A percentile compares a stretch with the other conserved stretches of the same genome.
Conservation (phyloP, 2,888 invertebrate genomes). For the Dermolepida albohirtum region DNA sequence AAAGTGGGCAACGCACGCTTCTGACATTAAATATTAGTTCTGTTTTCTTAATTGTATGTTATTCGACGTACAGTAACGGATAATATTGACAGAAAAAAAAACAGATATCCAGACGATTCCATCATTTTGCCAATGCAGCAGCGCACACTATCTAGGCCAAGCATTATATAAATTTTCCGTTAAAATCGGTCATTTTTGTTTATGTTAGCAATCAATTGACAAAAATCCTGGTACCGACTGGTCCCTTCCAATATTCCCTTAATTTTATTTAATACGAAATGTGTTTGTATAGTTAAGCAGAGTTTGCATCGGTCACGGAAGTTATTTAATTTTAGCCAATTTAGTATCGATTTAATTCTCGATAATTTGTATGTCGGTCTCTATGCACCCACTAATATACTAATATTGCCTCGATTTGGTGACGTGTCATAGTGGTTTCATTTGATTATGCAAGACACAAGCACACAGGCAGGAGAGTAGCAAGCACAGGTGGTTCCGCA, state of each 20-base stretch:
- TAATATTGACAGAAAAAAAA: too few species aligned
- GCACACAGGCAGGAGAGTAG: too few species aligned
- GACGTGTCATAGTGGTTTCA: slow-evolving; percentile 18
- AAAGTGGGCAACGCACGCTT: too few species aligned
- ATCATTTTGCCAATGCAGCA: too few species aligned
- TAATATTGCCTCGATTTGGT: background rate
- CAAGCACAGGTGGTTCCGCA: slow-evolving; percentile 24
- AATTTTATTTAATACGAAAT: background rate
- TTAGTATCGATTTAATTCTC: slow-evolving; percentile 27
- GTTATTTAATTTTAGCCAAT: slow-evolving; percentile 26
- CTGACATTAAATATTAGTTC: too few species aligned
- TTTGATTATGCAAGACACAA: slow-evolving; percentile 8
- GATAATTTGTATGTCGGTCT: slow-evolving; percentile 9
- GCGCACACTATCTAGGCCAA: too few species aligned
- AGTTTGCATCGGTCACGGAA: slow-evolving; percentile 15
- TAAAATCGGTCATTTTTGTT: too few species aligned
- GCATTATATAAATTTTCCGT: too few species aligned
- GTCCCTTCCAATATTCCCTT: slow-evolving; percentile 6
- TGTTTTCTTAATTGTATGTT: too few species aligned
- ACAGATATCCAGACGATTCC: too few species aligned
- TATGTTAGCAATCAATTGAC: too few species aligned
- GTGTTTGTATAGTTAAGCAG: background rate
- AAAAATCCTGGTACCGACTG: slow-evolving; percentile 5
- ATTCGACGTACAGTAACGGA: too few species aligned
- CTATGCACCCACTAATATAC: background rate